Base-by-base conservation (phyloP, 2,888 invertebrate species). In the Cheilosia vernalis region DNA sequence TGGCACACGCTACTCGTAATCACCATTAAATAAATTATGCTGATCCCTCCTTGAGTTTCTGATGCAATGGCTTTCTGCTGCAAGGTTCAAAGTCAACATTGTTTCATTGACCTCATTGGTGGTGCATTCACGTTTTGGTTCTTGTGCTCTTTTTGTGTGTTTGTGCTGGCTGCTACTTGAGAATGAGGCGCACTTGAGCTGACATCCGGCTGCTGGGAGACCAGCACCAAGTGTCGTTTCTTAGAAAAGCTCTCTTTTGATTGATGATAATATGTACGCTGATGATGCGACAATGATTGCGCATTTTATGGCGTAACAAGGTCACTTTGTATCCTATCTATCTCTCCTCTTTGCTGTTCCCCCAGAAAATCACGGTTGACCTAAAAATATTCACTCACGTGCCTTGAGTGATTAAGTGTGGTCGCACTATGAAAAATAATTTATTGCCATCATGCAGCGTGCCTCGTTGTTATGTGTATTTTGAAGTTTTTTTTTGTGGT, bases 21-120 rank as follows among this genome's bases (percentile, higher is more conserved):
- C 47, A n/a, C 42, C 61, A 55, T 67, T 33, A 73, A 63, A 64
- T 49, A 63, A 40, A 73, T 55, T 61, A 40, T 55, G 66, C 60
- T 56, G 47, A 47, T 47, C 61, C 66, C 56, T 69, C 47, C 21
- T 37, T 33, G 42, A 30, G 5, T 44, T 19, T 42, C 51, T 44
- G 42, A 53, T 67, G 53, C 30, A 60, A 42, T 42, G 19, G 30
- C 33, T 55, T 51, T 30, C 55, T 55, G 55, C 30, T 33, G 82
- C 78, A 79, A 67, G 72, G 82, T 84, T 87, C 88, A 88, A 87
- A 87, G 87, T 87, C 87, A 87, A 87, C 87, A 58, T 74, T 81
- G 87, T 87, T 85, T 87, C 87, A 87, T 87, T 87, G 87, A 87
- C 82, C 87, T 86, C 81, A 76, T 80, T 87, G 83, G 61, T 78